Evolutionary conservation across 2,797 vertebrate genomes (phyloP).

Genomic region (Falco biarmicus): DNA sequence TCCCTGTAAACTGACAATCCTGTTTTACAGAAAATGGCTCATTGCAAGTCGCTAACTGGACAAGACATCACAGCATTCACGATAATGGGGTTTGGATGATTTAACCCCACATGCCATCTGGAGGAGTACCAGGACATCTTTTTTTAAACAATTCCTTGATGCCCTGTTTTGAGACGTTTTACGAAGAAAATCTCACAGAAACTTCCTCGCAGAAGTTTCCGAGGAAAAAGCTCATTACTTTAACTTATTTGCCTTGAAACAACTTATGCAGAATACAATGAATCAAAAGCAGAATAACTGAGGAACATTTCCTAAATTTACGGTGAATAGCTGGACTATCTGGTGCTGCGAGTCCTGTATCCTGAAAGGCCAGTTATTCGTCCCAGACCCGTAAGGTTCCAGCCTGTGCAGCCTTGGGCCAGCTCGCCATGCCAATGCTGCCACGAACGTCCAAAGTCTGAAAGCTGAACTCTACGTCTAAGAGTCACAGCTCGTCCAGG

Average conservation of each 20-base stretch:
- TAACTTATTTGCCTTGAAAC: neutral
- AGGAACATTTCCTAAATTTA: neutral
- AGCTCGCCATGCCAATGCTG: neutral
- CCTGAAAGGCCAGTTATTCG: neutral
- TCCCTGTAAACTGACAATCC: neutral
- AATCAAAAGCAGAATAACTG: neutral
- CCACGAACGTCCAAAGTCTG: neutral
- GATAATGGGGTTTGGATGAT: neutral
- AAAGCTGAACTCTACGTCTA: neutral
- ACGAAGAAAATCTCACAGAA: neutral
- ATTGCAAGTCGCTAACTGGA: neutral
- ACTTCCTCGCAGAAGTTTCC: neutral
- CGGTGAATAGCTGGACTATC: neutral
- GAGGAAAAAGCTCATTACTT: neutral
- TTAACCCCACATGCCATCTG: neutral
- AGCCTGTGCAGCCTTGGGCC: neutral
- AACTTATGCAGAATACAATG: neutral
- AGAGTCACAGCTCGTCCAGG: neutral
- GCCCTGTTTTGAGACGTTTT: neutral
- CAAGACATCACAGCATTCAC: neutral
- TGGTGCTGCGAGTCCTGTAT: neutral
- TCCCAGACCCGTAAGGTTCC: rapidly evolving
- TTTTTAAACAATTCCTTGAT: neutral
- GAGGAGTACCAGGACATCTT: neutral
- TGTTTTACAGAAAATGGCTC: neutral